These are phyloP conservation scores for Leucozona laternaria DNA, from an alignment of 2,888 invertebrate species.

Conservation along the genomic window DNA sequence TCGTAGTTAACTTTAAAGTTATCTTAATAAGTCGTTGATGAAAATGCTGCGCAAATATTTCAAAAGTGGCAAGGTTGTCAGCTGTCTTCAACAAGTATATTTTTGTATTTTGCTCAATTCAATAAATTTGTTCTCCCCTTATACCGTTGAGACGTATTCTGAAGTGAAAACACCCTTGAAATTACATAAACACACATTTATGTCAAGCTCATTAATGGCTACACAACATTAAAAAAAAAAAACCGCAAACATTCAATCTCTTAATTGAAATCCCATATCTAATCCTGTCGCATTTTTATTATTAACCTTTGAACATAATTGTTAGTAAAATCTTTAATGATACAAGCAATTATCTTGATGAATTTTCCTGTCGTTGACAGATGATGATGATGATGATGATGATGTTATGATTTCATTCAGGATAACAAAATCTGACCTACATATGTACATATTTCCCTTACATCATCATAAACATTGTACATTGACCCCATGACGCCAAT, in stretches of 20 bases:
- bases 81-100: no score
- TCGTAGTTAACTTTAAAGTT: no score
- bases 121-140: no score
- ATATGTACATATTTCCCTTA: neutral
- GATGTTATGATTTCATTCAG: constrained; percentile 18
- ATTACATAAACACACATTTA: neutral
- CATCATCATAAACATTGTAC: neutral
- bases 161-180: neutral
- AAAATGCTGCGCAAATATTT: no score
- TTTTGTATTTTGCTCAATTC: no score
- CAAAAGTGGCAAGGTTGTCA: no score
- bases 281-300: neutral
- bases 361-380: constrained; percentile 26
- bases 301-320: neutral
- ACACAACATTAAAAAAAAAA: neutral
- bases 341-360: neutral
- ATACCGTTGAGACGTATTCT: neutral
- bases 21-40: no score
- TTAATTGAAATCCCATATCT: constrained; percentile 4
- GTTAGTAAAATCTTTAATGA: neutral
- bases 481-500: constrained; percentile 31
- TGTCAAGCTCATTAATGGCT: neutral
- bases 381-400: constrained; percentile 26
- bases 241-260: neutral
- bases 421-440: constrained; percentile 10